Percentiles rank a stretch among this genome's conserved stretches.
These are phyloP conservation scores for Teinopalpus imperialis DNA, from an alignment of 2,888 invertebrate genomes.

Conservation along the genomic window DNA sequence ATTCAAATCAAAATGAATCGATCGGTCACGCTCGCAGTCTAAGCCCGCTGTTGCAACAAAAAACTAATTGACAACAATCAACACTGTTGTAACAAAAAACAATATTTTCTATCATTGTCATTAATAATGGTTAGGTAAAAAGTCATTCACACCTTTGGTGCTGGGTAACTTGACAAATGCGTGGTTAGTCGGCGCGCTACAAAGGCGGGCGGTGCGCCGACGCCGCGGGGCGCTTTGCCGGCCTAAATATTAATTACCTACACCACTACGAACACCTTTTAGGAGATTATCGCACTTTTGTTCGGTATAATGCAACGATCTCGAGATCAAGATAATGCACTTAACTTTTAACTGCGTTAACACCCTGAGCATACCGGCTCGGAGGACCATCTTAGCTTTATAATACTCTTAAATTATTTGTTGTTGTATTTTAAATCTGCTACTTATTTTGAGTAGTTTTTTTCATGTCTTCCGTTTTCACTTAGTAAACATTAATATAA, in stretches of 20 bases:
- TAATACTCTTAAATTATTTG: constrained; percentile 8
- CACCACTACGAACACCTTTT: constrained; percentile 70
- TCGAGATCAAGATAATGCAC: constrained; percentile 63
- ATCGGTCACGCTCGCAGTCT: constrained; percentile 69
- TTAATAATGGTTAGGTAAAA: constrained; percentile 77
- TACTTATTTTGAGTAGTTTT: too few relatives aligned
- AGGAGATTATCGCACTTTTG: constrained; percentile 74
- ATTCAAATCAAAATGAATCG: constrained; percentile 68
- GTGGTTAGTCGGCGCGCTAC: constrained; percentile 54
- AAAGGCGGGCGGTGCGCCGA: constrained; percentile 59
- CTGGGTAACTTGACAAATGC: constrained; percentile 80
- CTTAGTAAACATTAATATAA: too few relatives aligned
- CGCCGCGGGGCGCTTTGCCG: constrained; percentile 72
- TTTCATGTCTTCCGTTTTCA: too few relatives aligned
- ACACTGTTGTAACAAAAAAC: constrained; percentile 73
- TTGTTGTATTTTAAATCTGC: constrained; percentile 6
- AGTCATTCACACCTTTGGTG: constrained; percentile 79
- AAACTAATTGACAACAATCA: constrained; percentile 81
- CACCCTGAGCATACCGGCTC: constrained; percentile 31
- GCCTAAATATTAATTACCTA: constrained; percentile 79
- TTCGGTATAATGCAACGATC: constrained; percentile 62
- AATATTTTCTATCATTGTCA: constrained; percentile 80
- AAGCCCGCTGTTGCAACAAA: constrained; percentile 63
- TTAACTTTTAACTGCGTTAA: constrained; percentile 32
- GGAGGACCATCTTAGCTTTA: constrained; percentile 27